phyloP scores from a whole-genome alignment of 2,797 vertebrate genomes.

The Propithecus deckenii region DNA sequence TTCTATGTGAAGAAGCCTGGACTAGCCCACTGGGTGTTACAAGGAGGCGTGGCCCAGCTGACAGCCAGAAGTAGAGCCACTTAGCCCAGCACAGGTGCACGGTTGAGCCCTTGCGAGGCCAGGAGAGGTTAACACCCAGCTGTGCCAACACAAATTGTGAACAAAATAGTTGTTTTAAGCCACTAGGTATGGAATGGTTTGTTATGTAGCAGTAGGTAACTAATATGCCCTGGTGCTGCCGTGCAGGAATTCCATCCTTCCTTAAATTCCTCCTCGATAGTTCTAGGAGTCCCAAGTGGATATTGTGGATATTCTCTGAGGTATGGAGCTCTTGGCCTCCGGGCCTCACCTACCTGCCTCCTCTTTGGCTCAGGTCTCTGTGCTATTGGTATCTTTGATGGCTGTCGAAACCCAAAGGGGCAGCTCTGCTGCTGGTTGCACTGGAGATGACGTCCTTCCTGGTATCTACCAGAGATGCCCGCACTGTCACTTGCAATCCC shows the following conservation, averaged over 20 bases:
- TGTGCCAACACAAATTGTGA: neutral
- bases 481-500: neutral
- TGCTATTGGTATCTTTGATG: neutral
- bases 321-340: neutral
- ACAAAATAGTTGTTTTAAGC: neutral
- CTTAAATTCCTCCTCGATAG: neutral
- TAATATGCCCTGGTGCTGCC: neutral
- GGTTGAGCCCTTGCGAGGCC: neutral
- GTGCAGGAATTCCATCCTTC: neutral
- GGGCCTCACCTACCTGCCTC: fast-evolving
- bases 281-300: neutral
- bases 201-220: neutral
- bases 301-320: neutral
- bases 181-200: neutral
- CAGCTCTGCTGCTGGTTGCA: neutral
- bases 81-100: neutral
- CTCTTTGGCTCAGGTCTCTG: neutral
- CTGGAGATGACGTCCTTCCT: neutral
- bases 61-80: neutral
- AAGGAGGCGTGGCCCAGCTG: neutral
- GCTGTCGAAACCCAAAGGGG: neutral
- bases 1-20: neutral
- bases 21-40: neutral
- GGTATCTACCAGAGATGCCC: neutral
- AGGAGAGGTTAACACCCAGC: neutral